Conservation (phyloP, 1,140 invertebrate genomes). For the Potamilus streckersoni region DNA sequence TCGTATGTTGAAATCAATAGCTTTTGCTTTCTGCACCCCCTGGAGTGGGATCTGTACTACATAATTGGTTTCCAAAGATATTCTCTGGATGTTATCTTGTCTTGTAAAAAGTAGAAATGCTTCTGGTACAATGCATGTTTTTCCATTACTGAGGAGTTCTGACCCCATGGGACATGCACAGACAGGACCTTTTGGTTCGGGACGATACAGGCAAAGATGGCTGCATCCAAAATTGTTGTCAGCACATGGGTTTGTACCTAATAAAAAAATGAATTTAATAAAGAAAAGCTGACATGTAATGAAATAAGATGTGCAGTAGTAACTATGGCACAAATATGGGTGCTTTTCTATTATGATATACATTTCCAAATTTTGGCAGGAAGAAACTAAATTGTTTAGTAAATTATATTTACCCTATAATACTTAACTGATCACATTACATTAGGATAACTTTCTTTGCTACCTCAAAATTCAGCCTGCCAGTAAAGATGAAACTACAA, state of each 20-base stretch:
- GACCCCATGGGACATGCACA: constrained; percentile 88
- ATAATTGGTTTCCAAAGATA: constrained; percentile 76
- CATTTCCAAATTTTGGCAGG: neutral
- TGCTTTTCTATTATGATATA: neutral
- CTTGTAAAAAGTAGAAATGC: constrained; percentile 89
- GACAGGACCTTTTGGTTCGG: constrained; percentile 68
- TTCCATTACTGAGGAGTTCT: constrained; percentile 82
- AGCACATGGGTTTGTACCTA: constrained; percentile 88
- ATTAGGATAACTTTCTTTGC: no score
- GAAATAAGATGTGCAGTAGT: no score
- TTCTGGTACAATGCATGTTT: constrained; percentile 86
- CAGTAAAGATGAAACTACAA: no score
- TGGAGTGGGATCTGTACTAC: constrained; percentile 73
- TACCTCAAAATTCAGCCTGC: no score
- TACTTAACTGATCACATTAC: no score
- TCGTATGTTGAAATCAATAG: constrained; percentile 92
- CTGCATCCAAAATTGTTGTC: constrained; percentile 95
- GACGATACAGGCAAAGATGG: constrained; percentile 93
- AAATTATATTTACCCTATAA: no score
- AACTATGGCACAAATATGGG: neutral
- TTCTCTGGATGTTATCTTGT: constrained; percentile 81
- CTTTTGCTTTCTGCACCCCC: constrained; percentile 87
- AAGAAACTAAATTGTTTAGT: no score
- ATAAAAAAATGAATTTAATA: constrained; percentile 6
- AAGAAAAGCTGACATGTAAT: neutral